phyloP scores from a whole-genome alignment of 2,888 invertebrate genomes.

The Cerastis rubricosa region DNA sequence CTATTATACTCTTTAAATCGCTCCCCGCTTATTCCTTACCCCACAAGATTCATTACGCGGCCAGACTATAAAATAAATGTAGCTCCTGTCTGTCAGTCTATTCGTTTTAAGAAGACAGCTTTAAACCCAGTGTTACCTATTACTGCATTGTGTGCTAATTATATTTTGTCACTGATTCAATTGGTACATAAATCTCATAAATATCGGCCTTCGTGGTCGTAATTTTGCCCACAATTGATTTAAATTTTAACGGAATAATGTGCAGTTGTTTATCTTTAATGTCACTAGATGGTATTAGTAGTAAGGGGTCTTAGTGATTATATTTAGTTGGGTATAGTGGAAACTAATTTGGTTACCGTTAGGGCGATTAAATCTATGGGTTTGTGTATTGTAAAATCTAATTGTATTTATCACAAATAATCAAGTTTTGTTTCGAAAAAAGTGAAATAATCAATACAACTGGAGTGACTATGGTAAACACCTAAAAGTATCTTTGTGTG shows the following conservation, averaged over 20 bases:
- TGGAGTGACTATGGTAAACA: too few relatives aligned
- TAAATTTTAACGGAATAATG: slow-evolving; percentile 43
- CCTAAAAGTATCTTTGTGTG: too few relatives aligned
- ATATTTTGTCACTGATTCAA: slow-evolving; percentile 65
- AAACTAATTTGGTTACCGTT: slow-evolving; percentile 26
- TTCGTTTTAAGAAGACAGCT: slow-evolving; percentile 59
- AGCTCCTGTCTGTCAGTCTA: slow-evolving; percentile 61
- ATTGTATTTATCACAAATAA: too few relatives aligned
- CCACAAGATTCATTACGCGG: slow-evolving; percentile 62
- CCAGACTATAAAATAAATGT: slow-evolving; percentile 72
- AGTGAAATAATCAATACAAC: too few relatives aligned
- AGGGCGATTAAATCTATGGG: background rate
- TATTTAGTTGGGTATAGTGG: background rate
- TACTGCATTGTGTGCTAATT: slow-evolving; percentile 69
- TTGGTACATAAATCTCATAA: slow-evolving; percentile 57
- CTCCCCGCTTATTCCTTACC: slow-evolving; percentile 40
- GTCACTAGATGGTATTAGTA: slow-evolving; percentile 48
- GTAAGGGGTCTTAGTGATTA: background rate
- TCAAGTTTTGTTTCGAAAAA: too few relatives aligned
- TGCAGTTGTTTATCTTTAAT: slow-evolving; percentile 37
- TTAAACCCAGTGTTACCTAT: slow-evolving; percentile 51
- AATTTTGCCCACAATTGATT: slow-evolving; percentile 35
- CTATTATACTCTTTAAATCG: slow-evolving; percentile 5
- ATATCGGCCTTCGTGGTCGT: slow-evolving; percentile 35
- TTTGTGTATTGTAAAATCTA: slow-evolving; percentile 6